These are phyloP conservation scores for Paedocypris sp. DNA, from an alignment of 2,113 vertebrate genomes.

Conservation along the genomic window DNA sequence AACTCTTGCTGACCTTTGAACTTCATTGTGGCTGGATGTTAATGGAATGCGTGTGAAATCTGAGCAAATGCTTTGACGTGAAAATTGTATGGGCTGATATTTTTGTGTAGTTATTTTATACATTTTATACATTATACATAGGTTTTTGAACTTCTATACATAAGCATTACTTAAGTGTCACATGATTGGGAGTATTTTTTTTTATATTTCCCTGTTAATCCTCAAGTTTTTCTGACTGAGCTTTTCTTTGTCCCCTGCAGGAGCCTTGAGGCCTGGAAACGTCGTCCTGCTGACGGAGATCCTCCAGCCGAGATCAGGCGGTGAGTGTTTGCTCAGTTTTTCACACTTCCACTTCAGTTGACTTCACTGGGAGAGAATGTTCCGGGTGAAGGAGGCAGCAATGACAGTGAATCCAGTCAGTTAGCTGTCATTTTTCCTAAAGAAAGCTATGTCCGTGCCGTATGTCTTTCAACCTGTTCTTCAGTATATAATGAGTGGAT, in stretches of 20 bases:
- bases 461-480: too few species aligned
- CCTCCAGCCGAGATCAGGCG: neutral
- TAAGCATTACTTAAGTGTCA: too few species aligned
- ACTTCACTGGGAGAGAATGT: neutral
- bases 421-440: too few species aligned
- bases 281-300: neutral
- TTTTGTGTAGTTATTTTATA: too few species aligned
- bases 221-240: neutral
- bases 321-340: conserved; percentile 14
- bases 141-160: too few species aligned
- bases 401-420: too few species aligned
- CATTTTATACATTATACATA: too few species aligned
- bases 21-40: neutral
- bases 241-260: conserved; percentile 1
- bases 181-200: too few species aligned
- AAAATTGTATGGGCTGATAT: too few species aligned
- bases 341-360: neutral
- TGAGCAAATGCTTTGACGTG: neutral
- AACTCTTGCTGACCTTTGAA: conserved; percentile 1
- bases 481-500: too few species aligned
- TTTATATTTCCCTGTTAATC: too few species aligned
- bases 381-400: neutral
- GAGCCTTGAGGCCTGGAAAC: neutral
- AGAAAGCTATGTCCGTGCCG: too few species aligned
- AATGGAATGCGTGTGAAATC: neutral